Evolutionary conservation across 1,140 invertebrate genomes (phyloP), one percentile per base, ranked within the genome.

Genomic region (Wasmannia auropunctata): DNA sequence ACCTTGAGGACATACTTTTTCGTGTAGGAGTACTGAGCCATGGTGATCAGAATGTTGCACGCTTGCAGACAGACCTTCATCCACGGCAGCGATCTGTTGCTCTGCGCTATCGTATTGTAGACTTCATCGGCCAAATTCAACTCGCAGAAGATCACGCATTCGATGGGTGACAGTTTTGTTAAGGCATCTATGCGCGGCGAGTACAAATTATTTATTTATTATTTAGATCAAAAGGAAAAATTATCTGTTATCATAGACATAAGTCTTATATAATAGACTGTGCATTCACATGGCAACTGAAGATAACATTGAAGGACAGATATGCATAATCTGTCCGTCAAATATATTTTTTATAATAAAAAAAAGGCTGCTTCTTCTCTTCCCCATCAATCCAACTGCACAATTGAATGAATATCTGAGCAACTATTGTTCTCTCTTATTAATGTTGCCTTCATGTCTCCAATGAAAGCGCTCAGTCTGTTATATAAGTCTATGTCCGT

Each of bases 21-120:
- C 14, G 93, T 94, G 16, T 80, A 76, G 6, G 89, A 46, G 54
- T 92, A 92, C 84, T 95, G 94, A 0, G 91, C 85, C 16, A 95
- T 51, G 54, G 93, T 94, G n/a, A 95, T 92, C 16, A 95, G 65
- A 77, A 95, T 92, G 79, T 91, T 94, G 46, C 92, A 91, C 14
- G 91, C 93, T 60, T 87, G 89, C 11, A 91, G 60, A 77, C 92
- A 93, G 54, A 92, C 92, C 16, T 93, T 94, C 75, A 94, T 91
- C 91, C 94, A 92, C 2, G 94, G 94, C 46, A 93, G 56, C 7
- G 94, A 95, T 89, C 94, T 91, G 67, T 95, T 95, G 6, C 91
- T 92, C 65, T 81, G 86, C 3, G 25, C 86, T 31, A 94, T 76
- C 6, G 91, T 91, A 25, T 91, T 84, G 62, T 94, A 95, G 34